Conservation (phyloP, 2,888 invertebrate genomes). For the Ptilodon capucinus region DNA sequence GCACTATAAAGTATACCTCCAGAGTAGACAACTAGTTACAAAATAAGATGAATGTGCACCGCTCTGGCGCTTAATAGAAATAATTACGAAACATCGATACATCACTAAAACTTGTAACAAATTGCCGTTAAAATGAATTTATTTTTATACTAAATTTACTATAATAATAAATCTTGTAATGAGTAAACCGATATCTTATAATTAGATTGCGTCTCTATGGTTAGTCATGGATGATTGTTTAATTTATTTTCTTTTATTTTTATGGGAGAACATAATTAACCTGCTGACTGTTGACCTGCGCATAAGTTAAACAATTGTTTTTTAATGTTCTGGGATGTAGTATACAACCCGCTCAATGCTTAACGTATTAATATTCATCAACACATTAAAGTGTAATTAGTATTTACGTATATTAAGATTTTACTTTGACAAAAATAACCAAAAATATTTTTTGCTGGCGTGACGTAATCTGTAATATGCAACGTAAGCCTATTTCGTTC, state of each 20-base stretch:
- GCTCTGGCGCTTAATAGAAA: constrained; percentile 19
- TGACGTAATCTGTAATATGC: too few relatives aligned
- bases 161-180: constrained; percentile 31
- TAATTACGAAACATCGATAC: constrained; percentile 32
- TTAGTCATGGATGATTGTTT: constrained; percentile 25
- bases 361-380: too few relatives aligned
- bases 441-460: too few relatives aligned
- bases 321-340: too few relatives aligned
- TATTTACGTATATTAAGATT: too few relatives aligned
- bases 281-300: too few relatives aligned
- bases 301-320: too few relatives aligned
- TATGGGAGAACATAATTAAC: too few relatives aligned
- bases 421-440: too few relatives aligned
- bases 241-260: background rate
- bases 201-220: constrained; percentile 28
- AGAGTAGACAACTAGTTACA: constrained; percentile 47
- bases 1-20: constrained; percentile 50
- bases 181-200: constrained; percentile 36
- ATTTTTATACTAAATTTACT: constrained; percentile 27
- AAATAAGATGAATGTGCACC: constrained; percentile 50
- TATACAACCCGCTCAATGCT: too few relatives aligned
- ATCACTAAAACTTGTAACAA: constrained; percentile 15
- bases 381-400: too few relatives aligned
- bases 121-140: constrained; percentile 24
- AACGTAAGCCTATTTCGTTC: too few relatives aligned